Base-by-base conservation (phyloP, 2,888 invertebrate species). In the Craniophora ligustri region DNA sequence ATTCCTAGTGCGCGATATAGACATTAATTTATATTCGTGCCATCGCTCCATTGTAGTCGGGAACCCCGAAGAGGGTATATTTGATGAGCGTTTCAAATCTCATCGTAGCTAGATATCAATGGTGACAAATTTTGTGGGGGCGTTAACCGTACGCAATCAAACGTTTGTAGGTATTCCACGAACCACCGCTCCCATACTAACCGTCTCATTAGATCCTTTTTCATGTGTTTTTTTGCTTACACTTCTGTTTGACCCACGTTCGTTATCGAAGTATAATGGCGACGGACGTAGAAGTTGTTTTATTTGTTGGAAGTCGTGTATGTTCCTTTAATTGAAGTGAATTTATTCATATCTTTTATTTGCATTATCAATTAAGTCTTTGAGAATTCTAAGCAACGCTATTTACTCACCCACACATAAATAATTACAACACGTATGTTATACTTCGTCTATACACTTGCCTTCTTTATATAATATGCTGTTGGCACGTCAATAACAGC, bases 141-240 rank as follows among this genome's bases (percentile, higher is more conserved):
- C 88, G 87, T 83, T 84, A 87, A 69, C 85, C 85, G 82, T 68
- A 63, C 83, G 68, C 82, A 84, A 81, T 63, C 64, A 55, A 51
- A 72, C 79, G 76, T 74, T 78, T 82, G 80, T n/a, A n/a, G n/a
- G n/a, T 85, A 77, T 80, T 70, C 68, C 63, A 68, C 67, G 64
- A 64, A 67, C 66, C 68, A 74, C 70, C 69, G 79, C 75, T 80
- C 80, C 70, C 83, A 81, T 84, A 80, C 79, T 69, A 77, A 84
- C 78, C 72, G 81, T 82, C 85, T 87, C 84, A 84, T 89, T 87
- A 85, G 79, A 79, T 81, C 85, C 85, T 82, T 82, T 75, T 68
- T 79, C 80, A 57, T 81, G 76, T 80, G 65, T 81, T 79, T 81
- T 86, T 89, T 89, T 89, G 79, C 77, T 88, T 78, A 68, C 79